These are phyloP conservation scores for Drosophila trichaetosa DNA, from an alignment of 2,888 invertebrate species.

Conservation along the genomic window DNA sequence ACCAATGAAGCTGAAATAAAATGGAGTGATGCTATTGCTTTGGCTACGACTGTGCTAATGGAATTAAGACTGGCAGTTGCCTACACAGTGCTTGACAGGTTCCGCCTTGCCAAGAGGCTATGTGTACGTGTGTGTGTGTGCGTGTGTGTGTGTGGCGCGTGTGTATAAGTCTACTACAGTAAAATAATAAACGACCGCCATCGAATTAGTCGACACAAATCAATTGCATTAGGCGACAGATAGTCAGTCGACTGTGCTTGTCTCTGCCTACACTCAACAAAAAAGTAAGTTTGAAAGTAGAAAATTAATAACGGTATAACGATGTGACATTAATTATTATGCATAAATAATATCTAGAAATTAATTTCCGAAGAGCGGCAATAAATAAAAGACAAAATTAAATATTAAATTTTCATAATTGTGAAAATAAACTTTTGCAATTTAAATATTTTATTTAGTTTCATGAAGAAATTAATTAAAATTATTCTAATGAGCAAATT, in stretches of 20 bases:
- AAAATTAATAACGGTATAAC: background rate
- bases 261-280: constrained; percentile 14
- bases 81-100: constrained; percentile 65
- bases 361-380: background rate
- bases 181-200: constrained; percentile 58
- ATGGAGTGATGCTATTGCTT: constrained; percentile 10
- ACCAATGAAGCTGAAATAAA: constrained; percentile 20
- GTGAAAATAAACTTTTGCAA: background rate
- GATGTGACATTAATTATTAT: background rate
- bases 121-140: background rate
- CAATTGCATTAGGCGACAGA: constrained; percentile 75
- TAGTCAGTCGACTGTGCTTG: constrained; percentile 54
- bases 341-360: background rate
- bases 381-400: background rate
- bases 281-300: background rate
- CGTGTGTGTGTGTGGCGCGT: background rate
- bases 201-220: constrained; percentile 72
- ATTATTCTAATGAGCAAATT: background rate
- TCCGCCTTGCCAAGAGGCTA: constrained; percentile 43
- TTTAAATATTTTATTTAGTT: background rate
- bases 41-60: constrained; percentile 57
- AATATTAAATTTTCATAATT: background rate
- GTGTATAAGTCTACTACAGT: constrained; percentile 18
- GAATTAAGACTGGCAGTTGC: constrained; percentile 77
- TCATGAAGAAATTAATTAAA: background rate